phyloP scores from a whole-genome alignment of 2,888 invertebrate genomes.

The Lasioglossum marginatum region DNA sequence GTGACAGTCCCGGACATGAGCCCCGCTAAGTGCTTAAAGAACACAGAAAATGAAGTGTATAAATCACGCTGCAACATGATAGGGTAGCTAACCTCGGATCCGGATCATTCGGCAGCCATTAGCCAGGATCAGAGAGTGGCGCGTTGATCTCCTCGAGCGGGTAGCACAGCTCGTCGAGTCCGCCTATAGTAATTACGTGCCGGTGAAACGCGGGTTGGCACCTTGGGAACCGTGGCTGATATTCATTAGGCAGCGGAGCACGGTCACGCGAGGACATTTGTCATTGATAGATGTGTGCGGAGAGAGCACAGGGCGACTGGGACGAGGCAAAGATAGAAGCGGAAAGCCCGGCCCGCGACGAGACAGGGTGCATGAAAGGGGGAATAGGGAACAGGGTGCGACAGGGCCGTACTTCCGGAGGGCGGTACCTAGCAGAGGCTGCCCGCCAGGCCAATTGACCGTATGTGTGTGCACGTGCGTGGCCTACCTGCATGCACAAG shows the following conservation, averaged over 20 bases:
- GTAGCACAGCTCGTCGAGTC: slow-evolving; percentile 26
- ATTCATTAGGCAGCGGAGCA: slow-evolving; percentile 71
- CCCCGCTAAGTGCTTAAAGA: background rate
- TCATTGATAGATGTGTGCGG: slow-evolving; percentile 61
- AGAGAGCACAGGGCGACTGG: slow-evolving; percentile 9
- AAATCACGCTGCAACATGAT: background rate
- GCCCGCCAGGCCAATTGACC: slow-evolving; percentile 63
- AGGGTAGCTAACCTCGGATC: background rate
- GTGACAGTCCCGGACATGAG: too few species aligned
- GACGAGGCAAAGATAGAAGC: slow-evolving; percentile 5
- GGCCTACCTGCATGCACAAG: slow-evolving; percentile 69
- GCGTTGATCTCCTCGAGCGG: slow-evolving; percentile 52
- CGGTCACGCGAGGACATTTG: slow-evolving; percentile 72
- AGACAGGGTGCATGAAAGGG: slow-evolving; percentile 9
- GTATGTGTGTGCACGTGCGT: slow-evolving; percentile 63
- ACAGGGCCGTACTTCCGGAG: slow-evolving; percentile 78
- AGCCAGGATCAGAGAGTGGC: slow-evolving; percentile 6
- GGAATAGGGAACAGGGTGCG: slow-evolving; percentile 56
- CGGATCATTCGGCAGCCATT: slow-evolving; percentile 19
- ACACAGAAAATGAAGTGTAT: background rate
- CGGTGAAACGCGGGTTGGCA: slow-evolving; percentile 66
- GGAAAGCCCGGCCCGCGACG: background rate
- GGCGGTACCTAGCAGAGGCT: slow-evolving; percentile 73
- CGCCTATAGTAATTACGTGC: slow-evolving; percentile 63
- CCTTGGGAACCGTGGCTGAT: slow-evolving; percentile 64